phyloP scores from a whole-genome alignment of 92 coral and sea anemone genomes.

The Porites lobata region DNA sequence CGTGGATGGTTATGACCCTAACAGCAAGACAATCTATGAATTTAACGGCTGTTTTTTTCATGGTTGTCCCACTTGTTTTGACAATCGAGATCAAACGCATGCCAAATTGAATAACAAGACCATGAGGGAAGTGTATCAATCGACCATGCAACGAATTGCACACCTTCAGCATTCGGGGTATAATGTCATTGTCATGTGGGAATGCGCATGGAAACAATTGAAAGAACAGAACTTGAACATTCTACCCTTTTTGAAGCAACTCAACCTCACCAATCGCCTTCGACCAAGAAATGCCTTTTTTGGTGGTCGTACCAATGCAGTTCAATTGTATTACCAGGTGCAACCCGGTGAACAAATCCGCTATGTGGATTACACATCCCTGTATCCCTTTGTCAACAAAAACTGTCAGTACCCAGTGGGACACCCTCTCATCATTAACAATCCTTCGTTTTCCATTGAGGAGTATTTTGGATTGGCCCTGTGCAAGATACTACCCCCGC shows the following conservation, averaged over 20 bases:
- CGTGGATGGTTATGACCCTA: neutral
- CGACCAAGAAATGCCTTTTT: neutral
- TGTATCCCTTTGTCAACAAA: conserved; percentile 3
- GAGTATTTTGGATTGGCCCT: neutral
- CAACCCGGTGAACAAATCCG: neutral
- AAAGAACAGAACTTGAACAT: neutral
- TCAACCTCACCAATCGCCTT: neutral
- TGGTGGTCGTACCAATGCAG: neutral
- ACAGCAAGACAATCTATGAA: neutral
- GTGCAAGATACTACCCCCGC: neutral
- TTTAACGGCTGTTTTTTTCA: conserved; percentile 6
- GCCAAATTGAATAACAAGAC: neutral
- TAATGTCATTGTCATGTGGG: neutral
- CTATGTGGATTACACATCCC: neutral
- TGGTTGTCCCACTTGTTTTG: neutral
- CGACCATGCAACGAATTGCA: neutral
- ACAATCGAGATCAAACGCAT: no score
- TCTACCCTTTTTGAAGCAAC: neutral
- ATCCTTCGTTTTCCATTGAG: neutral
- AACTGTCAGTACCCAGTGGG: neutral
- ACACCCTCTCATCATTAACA: neutral
- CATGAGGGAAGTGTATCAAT: neutral
- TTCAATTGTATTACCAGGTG: neutral
- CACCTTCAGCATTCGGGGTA: neutral
- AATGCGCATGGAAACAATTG: neutral